Conservation (phyloP, 2,888 invertebrate genomes). For the Neoaliturus tenellus region DNA sequence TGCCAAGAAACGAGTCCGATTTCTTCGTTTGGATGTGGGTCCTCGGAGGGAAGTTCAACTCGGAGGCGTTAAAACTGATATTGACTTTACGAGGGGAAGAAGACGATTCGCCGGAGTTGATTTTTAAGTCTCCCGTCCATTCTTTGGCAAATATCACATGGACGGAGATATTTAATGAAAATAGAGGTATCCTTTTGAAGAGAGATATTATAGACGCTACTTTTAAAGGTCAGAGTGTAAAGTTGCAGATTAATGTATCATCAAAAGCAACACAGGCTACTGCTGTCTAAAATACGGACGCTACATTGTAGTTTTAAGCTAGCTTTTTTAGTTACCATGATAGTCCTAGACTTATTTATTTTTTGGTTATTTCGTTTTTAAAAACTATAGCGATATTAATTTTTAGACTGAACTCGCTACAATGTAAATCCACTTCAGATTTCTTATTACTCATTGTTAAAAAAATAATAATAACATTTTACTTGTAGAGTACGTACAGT, state of each 20-base stretch:
- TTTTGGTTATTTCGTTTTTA: no score
- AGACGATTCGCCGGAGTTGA: conserved; percentile 54
- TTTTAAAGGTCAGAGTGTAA: conserved; percentile 46
- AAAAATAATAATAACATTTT: no score
- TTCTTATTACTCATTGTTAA: no score
- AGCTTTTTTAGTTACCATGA: no score
- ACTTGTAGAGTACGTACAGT: no score
- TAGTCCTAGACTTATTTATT: no score
- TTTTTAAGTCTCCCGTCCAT: conserved; percentile 45
- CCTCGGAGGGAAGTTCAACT: conserved; percentile 52
- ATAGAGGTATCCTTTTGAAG: conserved; percentile 42
- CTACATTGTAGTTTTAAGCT: no score
- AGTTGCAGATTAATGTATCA: conserved; percentile 42
- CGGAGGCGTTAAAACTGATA: conserved; percentile 44
- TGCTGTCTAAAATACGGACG: conserved; percentile 21
- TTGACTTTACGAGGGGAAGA: conserved; percentile 49
- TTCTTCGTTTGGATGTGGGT: conserved; percentile 57
- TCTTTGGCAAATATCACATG: conserved; percentile 48
- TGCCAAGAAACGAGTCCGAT: conserved; percentile 28
- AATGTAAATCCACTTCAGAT: no score
- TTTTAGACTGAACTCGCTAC: no score
- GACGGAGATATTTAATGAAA: conserved; percentile 34
- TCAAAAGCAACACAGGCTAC: conserved; percentile 42
- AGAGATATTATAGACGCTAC: conserved; percentile 29
- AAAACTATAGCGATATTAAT: no score